A percentile compares a stretch with the other conserved stretches of the same genome.
phyloP scores from a whole-genome alignment of 2,113 vertebrate species.

The Oceanodroma tethys region DNA sequence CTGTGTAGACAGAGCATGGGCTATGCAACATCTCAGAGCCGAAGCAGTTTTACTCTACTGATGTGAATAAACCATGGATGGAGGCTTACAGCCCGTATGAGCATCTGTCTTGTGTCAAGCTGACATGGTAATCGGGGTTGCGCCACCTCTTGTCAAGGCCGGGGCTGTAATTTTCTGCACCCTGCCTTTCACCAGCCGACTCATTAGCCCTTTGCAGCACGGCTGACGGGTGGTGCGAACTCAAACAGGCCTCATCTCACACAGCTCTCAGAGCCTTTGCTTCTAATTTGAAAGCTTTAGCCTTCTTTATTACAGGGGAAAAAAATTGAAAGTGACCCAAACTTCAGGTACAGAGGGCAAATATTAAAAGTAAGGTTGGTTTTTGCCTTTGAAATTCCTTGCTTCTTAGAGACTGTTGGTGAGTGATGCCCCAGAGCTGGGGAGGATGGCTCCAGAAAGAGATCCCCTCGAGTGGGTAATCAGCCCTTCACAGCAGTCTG shows the following conservation, averaged over 20 bases:
- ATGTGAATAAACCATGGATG: background rate
- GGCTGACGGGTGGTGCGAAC: background rate
- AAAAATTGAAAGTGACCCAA: constrained; percentile 47
- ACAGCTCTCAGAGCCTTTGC: background rate
- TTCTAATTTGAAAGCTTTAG: constrained; percentile 35
- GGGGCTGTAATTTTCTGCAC: constrained; percentile 4
- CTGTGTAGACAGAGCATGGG: background rate
- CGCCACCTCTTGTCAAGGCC: background rate
- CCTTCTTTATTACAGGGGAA: background rate
- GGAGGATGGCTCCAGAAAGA: constrained; percentile 45
- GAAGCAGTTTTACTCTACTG: background rate
- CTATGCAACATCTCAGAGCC: background rate
- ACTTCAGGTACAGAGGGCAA: constrained; percentile 38
- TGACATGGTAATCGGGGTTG: background rate
- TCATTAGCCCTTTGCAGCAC: background rate
- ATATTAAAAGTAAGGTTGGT: constrained; percentile 28
- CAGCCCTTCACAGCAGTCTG: constrained; percentile 29
- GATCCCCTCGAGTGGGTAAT: constrained; percentile 39
- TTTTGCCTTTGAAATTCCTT: constrained; percentile 48
- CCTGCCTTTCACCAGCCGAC: background rate
- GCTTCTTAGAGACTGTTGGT: background rate
- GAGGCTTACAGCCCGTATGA: background rate
- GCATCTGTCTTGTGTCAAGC: background rate
- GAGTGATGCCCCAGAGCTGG: constrained; percentile 40
- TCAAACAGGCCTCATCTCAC: background rate